Conservation (phyloP, 2,113 vertebrate genomes). For the Ophiodon elongatus region DNA sequence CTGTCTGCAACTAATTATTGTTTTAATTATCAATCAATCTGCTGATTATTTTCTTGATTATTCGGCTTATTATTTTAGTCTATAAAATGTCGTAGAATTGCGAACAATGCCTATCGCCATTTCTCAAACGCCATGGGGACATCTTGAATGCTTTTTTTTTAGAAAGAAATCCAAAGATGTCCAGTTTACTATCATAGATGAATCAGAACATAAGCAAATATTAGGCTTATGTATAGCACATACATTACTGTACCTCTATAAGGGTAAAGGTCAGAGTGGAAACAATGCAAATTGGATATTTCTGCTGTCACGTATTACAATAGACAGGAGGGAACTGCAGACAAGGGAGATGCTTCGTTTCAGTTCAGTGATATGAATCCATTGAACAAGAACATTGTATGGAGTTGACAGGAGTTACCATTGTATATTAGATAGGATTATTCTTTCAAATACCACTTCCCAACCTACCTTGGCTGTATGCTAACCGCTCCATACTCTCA, state of each 20-base stretch:
- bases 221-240: background rate
- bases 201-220: background rate
- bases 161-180: background rate
- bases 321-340: background rate
- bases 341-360: background rate
- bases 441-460: background rate
- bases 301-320: background rate
- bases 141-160: background rate
- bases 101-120: background rate
- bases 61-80: background rate
- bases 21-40: background rate
- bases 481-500: conserved; percentile 86
- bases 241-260: background rate
- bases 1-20: background rate
- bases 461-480: conserved; percentile 84
- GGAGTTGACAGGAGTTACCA: background rate
- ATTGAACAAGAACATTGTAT: background rate
- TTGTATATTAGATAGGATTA: background rate
- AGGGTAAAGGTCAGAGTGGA: background rate
- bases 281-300: background rate
- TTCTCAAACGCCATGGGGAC: background rate
- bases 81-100: background rate
- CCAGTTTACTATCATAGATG: background rate
- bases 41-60: background rate
- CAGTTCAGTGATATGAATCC: background rate